Conservation (phyloP, 2,888 invertebrate species). For the Atethmia centrago region DNA sequence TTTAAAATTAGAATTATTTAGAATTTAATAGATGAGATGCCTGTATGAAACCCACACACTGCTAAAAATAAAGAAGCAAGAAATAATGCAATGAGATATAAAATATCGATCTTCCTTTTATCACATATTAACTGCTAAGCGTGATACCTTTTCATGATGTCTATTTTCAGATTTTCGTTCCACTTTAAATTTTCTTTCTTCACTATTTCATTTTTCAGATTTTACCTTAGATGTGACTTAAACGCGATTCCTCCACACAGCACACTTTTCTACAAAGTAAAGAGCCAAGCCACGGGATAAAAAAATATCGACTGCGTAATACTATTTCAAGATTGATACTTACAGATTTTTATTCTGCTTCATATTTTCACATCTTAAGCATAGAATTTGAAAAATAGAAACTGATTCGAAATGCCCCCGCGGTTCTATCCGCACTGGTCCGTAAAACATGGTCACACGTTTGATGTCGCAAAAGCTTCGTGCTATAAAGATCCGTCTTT, state of each 20-base stretch:
- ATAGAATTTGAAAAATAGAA: constrained; percentile 28
- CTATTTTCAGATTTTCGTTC: not conserved
- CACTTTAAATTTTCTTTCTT: not conserved
- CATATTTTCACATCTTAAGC: not conserved
- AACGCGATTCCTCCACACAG: not conserved
- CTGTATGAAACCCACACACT: not conserved
- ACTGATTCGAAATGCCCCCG: constrained; percentile 5
- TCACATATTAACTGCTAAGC: not conserved
- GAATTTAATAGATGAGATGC: not conserved
- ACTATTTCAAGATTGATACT: constrained; percentile 2
- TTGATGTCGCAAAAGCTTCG: constrained; percentile 39
- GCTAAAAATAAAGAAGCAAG: not conserved
- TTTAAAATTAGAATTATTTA: too few relatives aligned
- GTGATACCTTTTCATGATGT: constrained; percentile 1
- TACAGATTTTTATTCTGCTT: constrained; percentile 9
- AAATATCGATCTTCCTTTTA: not conserved
- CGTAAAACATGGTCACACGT: constrained; percentile 34
- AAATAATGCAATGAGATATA: not conserved
- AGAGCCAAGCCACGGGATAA: not conserved
- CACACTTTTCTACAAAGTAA: not conserved
- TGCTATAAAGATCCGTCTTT: constrained; percentile 30
- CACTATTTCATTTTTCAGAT: constrained; percentile 4
- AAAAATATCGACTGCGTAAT: not conserved
- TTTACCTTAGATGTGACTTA: constrained; percentile 1
- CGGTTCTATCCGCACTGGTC: constrained; percentile 25